Conservation (phyloP, 2,888 invertebrate species). For the Orthosia incerta region DNA sequence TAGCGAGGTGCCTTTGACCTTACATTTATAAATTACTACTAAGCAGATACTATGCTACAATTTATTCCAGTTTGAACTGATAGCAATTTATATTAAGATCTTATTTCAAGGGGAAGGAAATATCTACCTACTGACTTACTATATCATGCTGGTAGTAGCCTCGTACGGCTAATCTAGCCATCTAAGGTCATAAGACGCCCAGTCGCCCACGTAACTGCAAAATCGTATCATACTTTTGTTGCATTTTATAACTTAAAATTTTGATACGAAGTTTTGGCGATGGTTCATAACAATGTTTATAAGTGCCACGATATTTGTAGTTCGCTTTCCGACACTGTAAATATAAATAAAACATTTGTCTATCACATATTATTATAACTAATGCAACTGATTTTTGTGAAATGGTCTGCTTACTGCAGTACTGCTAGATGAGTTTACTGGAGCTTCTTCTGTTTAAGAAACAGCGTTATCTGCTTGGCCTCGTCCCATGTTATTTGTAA, state of each 20-base stretch:
- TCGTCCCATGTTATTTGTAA: no score
- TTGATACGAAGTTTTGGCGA: neutral
- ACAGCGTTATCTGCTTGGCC: no score
- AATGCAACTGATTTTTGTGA: no score
- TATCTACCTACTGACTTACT: neutral
- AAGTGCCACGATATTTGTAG: no score
- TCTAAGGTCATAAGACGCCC: neutral
- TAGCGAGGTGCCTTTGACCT: neutral
- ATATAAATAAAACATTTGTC: no score
- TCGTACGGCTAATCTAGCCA: slow-evolving; percentile 5
- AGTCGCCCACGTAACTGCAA: neutral
- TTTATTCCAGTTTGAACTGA: slow-evolving; percentile 15
- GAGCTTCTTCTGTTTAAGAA: no score
- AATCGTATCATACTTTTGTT: neutral
- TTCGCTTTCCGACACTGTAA: no score
- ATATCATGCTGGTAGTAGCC: neutral
- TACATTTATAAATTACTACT: slow-evolving; percentile 14
- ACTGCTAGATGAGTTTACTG: no score
- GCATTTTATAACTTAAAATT: neutral
- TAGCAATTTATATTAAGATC: slow-evolving; percentile 16
- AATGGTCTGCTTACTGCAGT: no score
- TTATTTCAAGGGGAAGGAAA: slow-evolving; percentile 17
- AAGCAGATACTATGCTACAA: neutral
- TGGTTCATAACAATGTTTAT: neutral
- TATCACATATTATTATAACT: no score